Base-by-base conservation (phyloP, 92 coral and sea anemone genomes). In the Phenganax stokvisi region DNA sequence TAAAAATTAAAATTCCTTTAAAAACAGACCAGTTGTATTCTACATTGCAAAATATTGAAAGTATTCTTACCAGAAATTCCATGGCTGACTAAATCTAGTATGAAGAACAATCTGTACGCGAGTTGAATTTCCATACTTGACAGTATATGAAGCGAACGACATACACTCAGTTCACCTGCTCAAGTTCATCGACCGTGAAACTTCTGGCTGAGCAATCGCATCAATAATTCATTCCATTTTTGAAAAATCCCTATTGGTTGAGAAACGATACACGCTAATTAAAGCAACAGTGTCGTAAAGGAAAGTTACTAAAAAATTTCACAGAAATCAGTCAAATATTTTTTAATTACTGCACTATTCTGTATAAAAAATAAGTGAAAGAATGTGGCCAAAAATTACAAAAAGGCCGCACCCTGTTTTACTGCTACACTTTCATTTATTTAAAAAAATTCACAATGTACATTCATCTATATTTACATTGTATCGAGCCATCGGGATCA, bases 61-160 rank as follows among this genome's bases (percentile, higher is more conserved):
- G 54, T n/a, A 8, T 76, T 56, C 80, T 57, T 76, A 76, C 81
- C 81, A 12, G 81, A 57, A 12, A 59, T 57, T 25, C 81, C 81
- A 76, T 76, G 81, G 69, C 69, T 76, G 81, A 76, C 37, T 76
- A 76, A 57, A 51, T 47, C 57, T 76, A 68, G 53, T 68, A 68
- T 68, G 15, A 76, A 27, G 69, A 76, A 59, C 17, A 76, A 76
- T 11, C 69, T 29, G 51, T 54, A 31, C n/a, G 54, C 69, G 28
- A 57, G 51, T 57, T 52, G 30, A 31, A 76, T 56, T 53, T 30
- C 67, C 81, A 76, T 76, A 56, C 55, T 30, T 76, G 0, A 11
- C 13, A 75, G 37, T 66, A 9, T 59, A 76, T 57, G 70, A 76
- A 76, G 81, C 81, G 81, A 76, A 10, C 70, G 53, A 76, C 25